Evolutionary conservation across 1,140 invertebrate species (phyloP), one percentile per base, ranked within the genome.

Genomic region (Panagrolaimus sp.): DNA sequence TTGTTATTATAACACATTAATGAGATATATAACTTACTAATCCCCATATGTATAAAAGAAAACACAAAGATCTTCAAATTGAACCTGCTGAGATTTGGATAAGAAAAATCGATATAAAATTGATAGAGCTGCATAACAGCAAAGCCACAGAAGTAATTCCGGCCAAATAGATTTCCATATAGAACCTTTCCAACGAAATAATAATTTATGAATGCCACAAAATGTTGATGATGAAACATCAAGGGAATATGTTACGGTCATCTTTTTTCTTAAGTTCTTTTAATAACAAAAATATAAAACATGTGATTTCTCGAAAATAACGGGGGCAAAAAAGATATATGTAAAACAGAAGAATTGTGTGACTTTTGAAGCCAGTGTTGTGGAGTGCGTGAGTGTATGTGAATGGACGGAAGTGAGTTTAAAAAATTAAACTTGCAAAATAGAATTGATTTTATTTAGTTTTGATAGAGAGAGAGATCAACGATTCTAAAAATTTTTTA

Each of bases 141-240:
- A 46, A n/a, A 70, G 63, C 70, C 77, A 83, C 20, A 81, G 47
- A 20, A 75, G 20, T 53, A 83, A 68, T 65, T 83, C 82, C 45
- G 80, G 80, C 63, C 70, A 82, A 63, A 83, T 82, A 5, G 82
- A 63, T 67, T 83, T 83, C 75, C 84, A 83, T 46, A 83, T 78
- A 57, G 70, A 73, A 16, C 82, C 82, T 80, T 86, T 85, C 89
- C 89, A 90, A 83, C 89, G 75, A 23, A 83, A 27, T 9, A 83
- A 48, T 14, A 83, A 65, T 20, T 74, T 72, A 42, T 77, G 73
- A 69, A 83, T 74, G 8, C 81, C 82, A 45, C 72, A 73, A 45
- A 83, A 72, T 25, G 76, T 72, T 23, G 81, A 70, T 13, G 78
- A 79, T 43, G 78, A 67, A 2, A 83, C 78, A 67, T 82, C 80